Conservation (phyloP, 2,113 vertebrate species). For the Hylia prasina region DNA sequence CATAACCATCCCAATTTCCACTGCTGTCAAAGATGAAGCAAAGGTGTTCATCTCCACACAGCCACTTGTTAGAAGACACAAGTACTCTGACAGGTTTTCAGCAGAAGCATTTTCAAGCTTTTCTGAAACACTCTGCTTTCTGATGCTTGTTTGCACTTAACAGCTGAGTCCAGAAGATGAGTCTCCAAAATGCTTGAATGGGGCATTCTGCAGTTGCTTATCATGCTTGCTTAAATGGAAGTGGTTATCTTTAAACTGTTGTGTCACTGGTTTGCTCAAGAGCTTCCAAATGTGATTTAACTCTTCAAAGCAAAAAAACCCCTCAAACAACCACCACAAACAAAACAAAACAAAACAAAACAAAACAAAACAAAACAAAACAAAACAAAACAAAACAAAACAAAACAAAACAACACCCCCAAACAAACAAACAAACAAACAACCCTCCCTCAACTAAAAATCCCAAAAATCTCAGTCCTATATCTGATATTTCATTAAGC, state of each 20-base stretch:
- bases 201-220: not conserved
- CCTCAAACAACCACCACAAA: not conserved
- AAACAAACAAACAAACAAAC: not conserved
- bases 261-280: not conserved
- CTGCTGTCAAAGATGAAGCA: not conserved
- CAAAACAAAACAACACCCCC: not conserved
- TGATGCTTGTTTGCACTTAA: not conserved
- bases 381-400: too few relatives aligned
- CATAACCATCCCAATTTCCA: not conserved
- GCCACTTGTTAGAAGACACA: not conserved
- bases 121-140: not conserved
- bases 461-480: not conserved
- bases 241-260: not conserved
- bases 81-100: not conserved
- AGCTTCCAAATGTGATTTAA: not conserved
- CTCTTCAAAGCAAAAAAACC: not conserved
- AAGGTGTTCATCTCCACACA: not conserved
- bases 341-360: not conserved
- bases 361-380: not conserved
- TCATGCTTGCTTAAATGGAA: not conserved
- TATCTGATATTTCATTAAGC: not conserved
- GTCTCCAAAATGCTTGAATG: not conserved
- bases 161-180: not conserved
- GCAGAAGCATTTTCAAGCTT: not conserved
- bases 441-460: too few relatives aligned